Evolutionary conservation across 2,888 invertebrate species (phyloP), one percentile per base, ranked within the genome.

Genomic region (Xylota segnis): DNA sequence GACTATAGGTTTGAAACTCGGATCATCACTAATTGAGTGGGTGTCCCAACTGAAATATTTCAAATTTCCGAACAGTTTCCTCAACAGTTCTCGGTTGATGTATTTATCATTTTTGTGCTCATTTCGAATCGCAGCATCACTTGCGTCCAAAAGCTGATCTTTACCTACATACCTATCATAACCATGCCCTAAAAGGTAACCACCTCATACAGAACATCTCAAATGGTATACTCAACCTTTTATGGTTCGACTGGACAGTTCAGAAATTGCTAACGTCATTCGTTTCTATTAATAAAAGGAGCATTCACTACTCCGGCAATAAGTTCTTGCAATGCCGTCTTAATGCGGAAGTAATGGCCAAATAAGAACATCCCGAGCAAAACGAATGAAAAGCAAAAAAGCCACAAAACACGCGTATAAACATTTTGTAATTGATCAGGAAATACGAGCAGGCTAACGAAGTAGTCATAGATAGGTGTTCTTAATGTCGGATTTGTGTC

Each of bases 401-500:
- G 43, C 4, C 16, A 40, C 43, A 45, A 52, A 45, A 37, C 34
- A 27, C n/a, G 58, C 45, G 70, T 45, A 47, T 18, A 56, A 45
- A 45, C 45, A 34, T 34, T 70, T 45, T 18, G 23, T 50, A 65
- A 65, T 50, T 16, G 34, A 56, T 27, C 56, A 56, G 34, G 56
- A 56, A 56, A 56, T 52, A 52, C 6, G 2, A 12, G 50, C 12
- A 27, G 27, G 10, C 34, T 34, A 34, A 56, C 34, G 34, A 71
- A 71, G 34, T 58, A 56, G 58, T 14, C 65, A 29, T 37, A 61
- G n/a, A 61, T 10, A 50, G 68, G 43, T 58, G 58, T 52, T 45
- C 65, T 59, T 76, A 76, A 50, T 65, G 82, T 82, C 82, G 37
- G 82, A 63, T 82, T 76, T 82, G 58, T 76, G 82, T 82, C 82